Base-by-base conservation (phyloP, 35 echinoderm and acorn worm species). In the Patiria miniata region DNA sequence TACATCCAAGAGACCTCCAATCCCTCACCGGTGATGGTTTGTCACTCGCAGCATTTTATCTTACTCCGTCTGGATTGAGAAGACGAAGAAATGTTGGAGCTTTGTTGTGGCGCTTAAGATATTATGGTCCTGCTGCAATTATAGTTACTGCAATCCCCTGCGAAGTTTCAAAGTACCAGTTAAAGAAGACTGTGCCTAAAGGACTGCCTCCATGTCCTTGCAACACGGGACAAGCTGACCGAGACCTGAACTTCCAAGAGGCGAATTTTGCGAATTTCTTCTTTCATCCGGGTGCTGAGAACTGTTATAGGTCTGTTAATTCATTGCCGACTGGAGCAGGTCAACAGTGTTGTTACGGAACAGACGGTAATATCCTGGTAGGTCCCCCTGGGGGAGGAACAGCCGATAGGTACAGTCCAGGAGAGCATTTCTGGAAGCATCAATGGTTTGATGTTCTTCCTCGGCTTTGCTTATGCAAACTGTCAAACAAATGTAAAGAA, bases 271-370 rank as follows among this genome's bases (percentile, higher is more conserved):
- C 21, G 1, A 30, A 9, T 29, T 88, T 52, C 16, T 92, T 76
- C 36, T 87, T 51, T 53, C 84, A 86, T 79, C n/a, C 52, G 0
- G 90, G 90, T 17, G 90, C 90, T 2, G 37, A 60, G 3, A 40
- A 39, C 37, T 92, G 83, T 52, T 82, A 34, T 42, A 39, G 78
- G 33, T 87, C 84, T 17, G 53, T 22, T 4, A 83, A 73, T 34
- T 51, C 59, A 78, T 47, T 37, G 7, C 51, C 57, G 47, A 26
- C 10, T 5, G 83, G 83, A 36, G 8, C 83, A 29, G 83, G 90
- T 29, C 90, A 91, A 86, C 83, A 91, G 40, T 91, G 90, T 30
- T 91, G 90, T 47, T 91, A 91, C 23, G 39, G 83, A 8, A 16
- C 33, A 17, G 90, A 91, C 80, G 90, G 83, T 1, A 65, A 79